Evolutionary conservation across 1,140 invertebrate genomes (phyloP), one percentile per base, ranked within the genome.

Genomic region (Zelostemma sp.): DNA sequence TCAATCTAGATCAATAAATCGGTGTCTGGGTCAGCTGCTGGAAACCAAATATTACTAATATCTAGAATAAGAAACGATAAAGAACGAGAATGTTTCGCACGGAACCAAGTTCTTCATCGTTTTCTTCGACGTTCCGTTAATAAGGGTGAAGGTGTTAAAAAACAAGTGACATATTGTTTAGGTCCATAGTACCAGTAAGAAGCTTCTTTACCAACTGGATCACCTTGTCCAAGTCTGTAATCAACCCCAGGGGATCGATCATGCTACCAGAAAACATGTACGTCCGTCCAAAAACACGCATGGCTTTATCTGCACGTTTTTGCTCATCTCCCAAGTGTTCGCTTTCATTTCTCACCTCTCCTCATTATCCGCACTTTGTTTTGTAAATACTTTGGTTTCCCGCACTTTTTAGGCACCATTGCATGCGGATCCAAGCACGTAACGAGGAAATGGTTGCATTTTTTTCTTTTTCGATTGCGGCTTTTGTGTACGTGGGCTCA

Each of bases 171-270:
- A 18, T 74, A 64, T 75, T 72, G 64, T 75, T 87, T 85, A 95
- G 93, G 95, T 97, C 74, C 95, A 97, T 89, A 96, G 94, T 82
- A 97, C 95, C 72, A 97, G 95, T 88, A 97, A 97, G 89, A 97
- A 97, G 87, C 89, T 97, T 79, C 90, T 97, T 74, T 97, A 97
- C 86, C 95, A 97, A 86, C 88, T 97, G 81, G 95, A 97, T 87
- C 95, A 97, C 84, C 89, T 97, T 85, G 95, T 97, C 76, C 95
- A 97, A 90, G 93, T 97, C 75, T 97, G 95, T 88, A 95, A 96
- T 88, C 95, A 96, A 84, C 93, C 94, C 68, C 88, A 88, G 78
- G 87, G 89, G 82, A 89, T 89, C 89, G 81, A 90, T 89, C 80
- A 88, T 76, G 80, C 87, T 65, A 80, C 86, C 77, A 86, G 90